These are phyloP conservation scores for Triplophysa yarkandensis DNA, from an alignment of 2,797 vertebrate genomes.

Conservation along the genomic window DNA sequence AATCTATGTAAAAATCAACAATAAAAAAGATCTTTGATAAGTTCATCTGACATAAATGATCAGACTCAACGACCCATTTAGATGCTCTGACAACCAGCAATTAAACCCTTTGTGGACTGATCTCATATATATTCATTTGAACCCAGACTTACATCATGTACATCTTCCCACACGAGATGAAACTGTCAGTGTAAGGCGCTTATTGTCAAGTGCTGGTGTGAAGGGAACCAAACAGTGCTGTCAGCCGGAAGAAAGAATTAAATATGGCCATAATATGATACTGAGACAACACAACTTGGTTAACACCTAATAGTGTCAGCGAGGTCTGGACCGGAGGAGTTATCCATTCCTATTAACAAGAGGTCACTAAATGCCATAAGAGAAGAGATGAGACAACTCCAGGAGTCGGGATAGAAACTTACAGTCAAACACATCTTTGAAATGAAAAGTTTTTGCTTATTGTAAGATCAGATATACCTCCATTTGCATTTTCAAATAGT, in stretches of 20 bases:
- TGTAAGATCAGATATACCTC: too few species aligned
- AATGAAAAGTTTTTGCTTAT: background rate
- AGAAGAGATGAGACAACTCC: background rate
- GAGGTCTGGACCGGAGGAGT: conserved; percentile 22
- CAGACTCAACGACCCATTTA: conserved; percentile 6
- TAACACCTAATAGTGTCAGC: conserved; percentile 36
- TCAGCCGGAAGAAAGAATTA: conserved; percentile 26
- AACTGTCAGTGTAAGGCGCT: conserved; percentile 34
- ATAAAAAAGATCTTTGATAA: background rate
- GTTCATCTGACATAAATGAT: background rate
- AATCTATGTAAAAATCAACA: background rate
- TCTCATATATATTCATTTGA: background rate
- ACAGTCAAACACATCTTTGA: too few species aligned
- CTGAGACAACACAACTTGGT: conserved; percentile 3
- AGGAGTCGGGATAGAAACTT: background rate
- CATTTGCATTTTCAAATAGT: too few species aligned
- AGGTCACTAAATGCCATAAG: conserved; percentile 6
- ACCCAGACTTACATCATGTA: background rate
- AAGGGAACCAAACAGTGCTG: conserved; percentile 26
- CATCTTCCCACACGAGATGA: conserved; percentile 6
- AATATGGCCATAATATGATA: conserved; percentile 34
- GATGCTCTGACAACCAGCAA: conserved; percentile 9
- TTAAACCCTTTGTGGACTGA: conserved; percentile 24
- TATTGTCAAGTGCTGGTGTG: conserved; percentile 28
- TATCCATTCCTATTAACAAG: conserved; percentile 20